Conservation (phyloP, 1,140 invertebrate species). For the Zaprionus capensis region DNA sequence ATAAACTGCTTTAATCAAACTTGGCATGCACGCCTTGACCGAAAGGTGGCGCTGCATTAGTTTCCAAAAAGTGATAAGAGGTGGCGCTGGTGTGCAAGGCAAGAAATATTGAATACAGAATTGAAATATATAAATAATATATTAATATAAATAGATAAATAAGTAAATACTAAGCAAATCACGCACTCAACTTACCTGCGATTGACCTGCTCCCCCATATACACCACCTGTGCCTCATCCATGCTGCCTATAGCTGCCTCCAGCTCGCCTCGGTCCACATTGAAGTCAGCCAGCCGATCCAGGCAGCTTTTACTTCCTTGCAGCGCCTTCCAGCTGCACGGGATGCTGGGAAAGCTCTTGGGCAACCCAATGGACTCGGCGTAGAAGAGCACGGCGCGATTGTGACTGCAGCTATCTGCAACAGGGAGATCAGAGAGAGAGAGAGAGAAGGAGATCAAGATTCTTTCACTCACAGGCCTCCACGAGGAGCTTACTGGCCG, state of each 20-base stretch:
- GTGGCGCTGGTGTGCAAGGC: constrained; percentile 52
- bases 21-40: constrained; percentile 60
- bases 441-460: background rate
- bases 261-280: constrained; percentile 16
- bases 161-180: background rate
- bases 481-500: constrained; percentile 74
- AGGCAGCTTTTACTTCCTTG: constrained; percentile 42
- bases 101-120: background rate
- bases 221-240: constrained; percentile 43
- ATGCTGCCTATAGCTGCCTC: constrained; percentile 9
- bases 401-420: constrained; percentile 80
- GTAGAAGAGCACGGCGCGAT: constrained; percentile 73
- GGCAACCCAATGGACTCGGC: constrained; percentile 73
- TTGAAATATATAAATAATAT: background rate
- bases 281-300: background rate
- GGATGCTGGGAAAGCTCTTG: constrained; percentile 61
- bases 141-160: too few species aligned
- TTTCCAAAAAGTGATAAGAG: constrained; percentile 65
- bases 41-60: constrained; percentile 73
- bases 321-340: constrained; percentile 56
- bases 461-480: constrained; percentile 65
- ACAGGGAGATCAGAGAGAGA: background rate
- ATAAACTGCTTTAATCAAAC: constrained; percentile 13
- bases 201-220: constrained; percentile 74
- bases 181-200: constrained; percentile 45